Evolutionary conservation across 2,797 vertebrate species (phyloP).

Genomic region (Acomys russatus): DNA sequence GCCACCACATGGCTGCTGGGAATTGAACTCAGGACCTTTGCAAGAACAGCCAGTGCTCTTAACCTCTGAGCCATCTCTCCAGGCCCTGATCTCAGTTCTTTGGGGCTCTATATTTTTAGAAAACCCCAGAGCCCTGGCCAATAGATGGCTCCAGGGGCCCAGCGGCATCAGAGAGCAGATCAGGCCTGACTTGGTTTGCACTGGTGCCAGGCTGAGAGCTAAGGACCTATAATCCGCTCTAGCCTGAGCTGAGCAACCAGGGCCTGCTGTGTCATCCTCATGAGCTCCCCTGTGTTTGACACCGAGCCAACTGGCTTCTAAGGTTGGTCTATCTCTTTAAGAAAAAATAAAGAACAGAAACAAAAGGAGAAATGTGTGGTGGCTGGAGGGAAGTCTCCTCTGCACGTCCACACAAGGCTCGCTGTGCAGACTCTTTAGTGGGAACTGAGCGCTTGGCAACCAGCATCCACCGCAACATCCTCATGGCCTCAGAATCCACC

Average conservation of each 20-base stretch:
- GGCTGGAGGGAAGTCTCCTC: conserved; percentile 63
- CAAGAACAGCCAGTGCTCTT: too few species aligned
- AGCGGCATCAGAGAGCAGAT: neutral
- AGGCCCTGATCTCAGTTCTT: neutral
- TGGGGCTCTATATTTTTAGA: neutral
- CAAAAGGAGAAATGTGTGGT: conserved; percentile 36
- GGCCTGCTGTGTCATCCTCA: neutral
- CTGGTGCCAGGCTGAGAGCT: neutral
- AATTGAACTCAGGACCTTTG: too few species aligned
- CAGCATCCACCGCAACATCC: neutral
- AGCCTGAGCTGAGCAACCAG: neutral
- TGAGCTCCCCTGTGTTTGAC: neutral
- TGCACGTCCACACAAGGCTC: conserved; percentile 59
- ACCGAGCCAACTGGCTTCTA: neutral
- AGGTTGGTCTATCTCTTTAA: conserved; percentile 65
- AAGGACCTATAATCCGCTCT: neutral
- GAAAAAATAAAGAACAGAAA: conserved; percentile 81
- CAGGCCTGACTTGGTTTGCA: neutral
- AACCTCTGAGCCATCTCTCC: neutral
- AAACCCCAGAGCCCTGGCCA: neutral
- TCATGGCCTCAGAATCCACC: too few species aligned
- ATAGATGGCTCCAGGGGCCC: neutral
- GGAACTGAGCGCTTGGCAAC: neutral
- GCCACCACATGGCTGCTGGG: too few species aligned
- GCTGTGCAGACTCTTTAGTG: neutral